Percentiles rank a stretch among this genome's conserved stretches.
Conservation (phyloP, 2,888 invertebrate species). For the Mythimna vitellina region DNA sequence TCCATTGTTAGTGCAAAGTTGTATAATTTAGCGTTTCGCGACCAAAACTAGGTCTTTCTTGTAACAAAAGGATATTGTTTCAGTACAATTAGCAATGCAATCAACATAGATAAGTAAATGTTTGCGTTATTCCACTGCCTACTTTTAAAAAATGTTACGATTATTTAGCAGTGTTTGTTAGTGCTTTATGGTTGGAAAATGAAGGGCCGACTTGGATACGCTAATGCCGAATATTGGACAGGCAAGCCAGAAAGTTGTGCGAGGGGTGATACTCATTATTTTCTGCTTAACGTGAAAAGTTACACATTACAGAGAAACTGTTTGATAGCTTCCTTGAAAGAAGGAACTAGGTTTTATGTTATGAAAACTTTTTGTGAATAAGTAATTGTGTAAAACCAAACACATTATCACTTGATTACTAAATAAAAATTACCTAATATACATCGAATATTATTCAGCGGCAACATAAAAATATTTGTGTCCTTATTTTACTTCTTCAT, state of each 20-base stretch:
- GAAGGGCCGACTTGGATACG: slow-evolving; percentile 10
- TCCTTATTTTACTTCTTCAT: not conserved
- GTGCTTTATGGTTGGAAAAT: slow-evolving; percentile 47
- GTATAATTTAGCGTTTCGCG: slow-evolving; percentile 84
- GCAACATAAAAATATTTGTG: not conserved
- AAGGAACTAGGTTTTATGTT: not conserved
- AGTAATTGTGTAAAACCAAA: slow-evolving; percentile 1
- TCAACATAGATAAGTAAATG: slow-evolving; percentile 86
- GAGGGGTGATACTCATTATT: slow-evolving; percentile 19
- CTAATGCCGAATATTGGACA: slow-evolving; percentile 36
- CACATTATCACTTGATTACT: too few species aligned
- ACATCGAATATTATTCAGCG: not conserved
- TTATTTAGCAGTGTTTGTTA: slow-evolving; percentile 61
- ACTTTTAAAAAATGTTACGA: slow-evolving; percentile 68
- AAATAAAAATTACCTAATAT: not conserved
- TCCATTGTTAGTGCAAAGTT: slow-evolving; percentile 80
- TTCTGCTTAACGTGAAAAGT: slow-evolving; percentile 22
- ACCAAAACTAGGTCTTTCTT: slow-evolving; percentile 86
- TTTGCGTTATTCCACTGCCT: slow-evolving; percentile 72
- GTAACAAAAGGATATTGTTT: slow-evolving; percentile 89
- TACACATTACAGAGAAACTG: slow-evolving; percentile 18
- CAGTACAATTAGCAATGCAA: slow-evolving; percentile 85
- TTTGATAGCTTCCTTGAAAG: slow-evolving; percentile 17
- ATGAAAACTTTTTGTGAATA: not conserved
- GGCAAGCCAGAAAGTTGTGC: slow-evolving; percentile 19